phyloP scores from a whole-genome alignment of 1,140 invertebrate genomes.

The Drosophila ohnishii region DNA sequence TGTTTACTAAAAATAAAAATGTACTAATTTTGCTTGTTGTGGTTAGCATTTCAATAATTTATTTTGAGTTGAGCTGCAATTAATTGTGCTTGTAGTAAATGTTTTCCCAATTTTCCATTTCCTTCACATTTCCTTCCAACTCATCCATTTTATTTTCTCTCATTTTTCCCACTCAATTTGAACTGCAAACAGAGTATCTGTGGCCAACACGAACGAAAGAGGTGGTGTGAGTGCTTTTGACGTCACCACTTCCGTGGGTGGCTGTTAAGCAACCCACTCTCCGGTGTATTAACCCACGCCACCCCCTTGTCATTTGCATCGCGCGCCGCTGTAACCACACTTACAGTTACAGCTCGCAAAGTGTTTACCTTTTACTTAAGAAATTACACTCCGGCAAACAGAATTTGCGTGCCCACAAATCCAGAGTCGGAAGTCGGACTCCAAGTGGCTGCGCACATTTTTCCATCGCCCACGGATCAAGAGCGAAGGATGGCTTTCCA shows the following conservation, averaged over 20 bases:
- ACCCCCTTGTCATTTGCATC: conserved; percentile 66
- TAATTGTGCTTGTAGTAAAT: conserved; percentile 23
- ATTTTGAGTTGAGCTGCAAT: neutral
- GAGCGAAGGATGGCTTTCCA: conserved; percentile 46
- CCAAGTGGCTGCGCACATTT: conserved; percentile 72
- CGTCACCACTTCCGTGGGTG: conserved; percentile 31
- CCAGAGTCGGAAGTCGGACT: conserved; percentile 59
- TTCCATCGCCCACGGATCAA: conserved; percentile 59
- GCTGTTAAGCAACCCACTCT: neutral
- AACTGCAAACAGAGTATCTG: conserved; percentile 57
- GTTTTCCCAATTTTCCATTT: conserved; percentile 47
- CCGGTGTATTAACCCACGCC: neutral
- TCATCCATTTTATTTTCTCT: neutral
- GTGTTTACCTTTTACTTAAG: conserved; percentile 83
- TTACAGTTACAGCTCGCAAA: conserved; percentile 67
- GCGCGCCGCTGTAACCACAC: conserved; percentile 48
- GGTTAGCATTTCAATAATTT: neutral
- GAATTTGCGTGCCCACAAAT: conserved; percentile 68
- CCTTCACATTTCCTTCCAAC: conserved; percentile 23
- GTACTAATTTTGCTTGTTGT: neutral
- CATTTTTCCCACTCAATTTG: conserved; percentile 47
- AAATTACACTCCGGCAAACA: conserved; percentile 82
- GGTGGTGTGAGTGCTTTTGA: conserved; percentile 25
- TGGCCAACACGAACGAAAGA: conserved; percentile 1
- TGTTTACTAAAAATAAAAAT: neutral